Evolutionary conservation across 2,888 invertebrate species (phyloP).

Genomic region (Ormyrus pomaceus): DNA sequence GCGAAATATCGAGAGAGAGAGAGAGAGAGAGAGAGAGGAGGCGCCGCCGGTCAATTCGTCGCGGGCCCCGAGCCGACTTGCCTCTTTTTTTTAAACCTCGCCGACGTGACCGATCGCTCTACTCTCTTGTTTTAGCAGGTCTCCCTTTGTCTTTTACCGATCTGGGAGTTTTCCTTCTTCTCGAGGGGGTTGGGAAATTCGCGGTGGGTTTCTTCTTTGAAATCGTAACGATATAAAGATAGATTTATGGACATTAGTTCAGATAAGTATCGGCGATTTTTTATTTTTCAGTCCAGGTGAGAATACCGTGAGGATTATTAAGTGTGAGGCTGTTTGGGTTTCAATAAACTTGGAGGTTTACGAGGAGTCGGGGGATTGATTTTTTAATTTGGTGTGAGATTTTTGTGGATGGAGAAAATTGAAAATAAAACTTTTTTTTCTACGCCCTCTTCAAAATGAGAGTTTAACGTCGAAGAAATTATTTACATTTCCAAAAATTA

Average conservation of each 20-base stretch:
- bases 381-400: background rate
- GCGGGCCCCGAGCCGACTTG: background rate
- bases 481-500: no score
- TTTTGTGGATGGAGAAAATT: background rate
- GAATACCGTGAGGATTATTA: background rate
- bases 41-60: conserved; percentile 15
- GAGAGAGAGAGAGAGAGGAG: background rate
- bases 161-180: background rate
- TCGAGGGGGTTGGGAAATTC: conserved; percentile 13
- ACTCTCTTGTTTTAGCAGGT: background rate
- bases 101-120: conserved; percentile 29
- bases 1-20: no score
- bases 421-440: background rate
- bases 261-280: no score
- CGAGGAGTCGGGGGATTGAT: conserved; percentile 3
- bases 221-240: conserved; percentile 24
- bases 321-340: background rate
- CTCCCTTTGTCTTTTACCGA: background rate
- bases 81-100: background rate
- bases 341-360: conserved; percentile 19
- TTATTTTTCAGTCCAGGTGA: no score
- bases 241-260: conserved; percentile 34
- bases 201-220: conserved; percentile 7
- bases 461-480: no score
- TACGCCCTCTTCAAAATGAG: no score